Evolutionary conservation across 2,888 invertebrate species (phyloP).

Genomic region (Blera fallax): DNA sequence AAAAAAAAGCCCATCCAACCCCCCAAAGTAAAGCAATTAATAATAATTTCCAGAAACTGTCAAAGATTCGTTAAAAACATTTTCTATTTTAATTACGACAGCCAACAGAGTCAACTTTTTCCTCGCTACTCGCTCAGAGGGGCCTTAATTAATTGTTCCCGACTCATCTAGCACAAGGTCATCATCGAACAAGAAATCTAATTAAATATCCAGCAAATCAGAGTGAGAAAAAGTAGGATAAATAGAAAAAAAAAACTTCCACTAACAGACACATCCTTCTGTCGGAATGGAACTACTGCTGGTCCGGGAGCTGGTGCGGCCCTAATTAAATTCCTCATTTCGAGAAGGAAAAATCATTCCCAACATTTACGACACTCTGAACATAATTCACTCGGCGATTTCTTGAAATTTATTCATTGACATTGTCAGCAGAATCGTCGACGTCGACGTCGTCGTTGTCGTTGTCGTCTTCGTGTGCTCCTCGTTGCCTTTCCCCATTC

Average conservation of each 20-base stretch:
- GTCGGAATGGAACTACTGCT: background rate
- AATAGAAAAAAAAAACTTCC: background rate
- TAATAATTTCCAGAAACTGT: conserved; percentile 64
- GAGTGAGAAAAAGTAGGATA: conserved; percentile 3
- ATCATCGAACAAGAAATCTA: conserved; percentile 71
- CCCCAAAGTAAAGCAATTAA: conserved; percentile 44
- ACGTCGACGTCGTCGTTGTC: background rate
- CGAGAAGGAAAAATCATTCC: conserved; percentile 43
- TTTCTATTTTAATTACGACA: conserved; percentile 67
- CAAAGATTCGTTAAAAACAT: conserved; percentile 59
- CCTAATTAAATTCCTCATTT: conserved; percentile 69
- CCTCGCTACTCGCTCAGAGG: conserved; percentile 33
- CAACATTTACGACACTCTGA: conserved; percentile 61
- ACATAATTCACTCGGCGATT: conserved; percentile 70
- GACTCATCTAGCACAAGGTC: conserved; percentile 68
- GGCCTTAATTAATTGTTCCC: conserved; percentile 64
- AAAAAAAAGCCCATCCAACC: background rate
- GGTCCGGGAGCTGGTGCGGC: conserved; percentile 34
- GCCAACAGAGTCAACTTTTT: conserved; percentile 16
- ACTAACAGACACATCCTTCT: conserved; percentile 46
- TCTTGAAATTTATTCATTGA: conserved; percentile 68
- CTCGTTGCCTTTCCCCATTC: background rate
- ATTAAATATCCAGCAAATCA: conserved; percentile 65
- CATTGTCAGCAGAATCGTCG: conserved; percentile 58
- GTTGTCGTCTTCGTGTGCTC: background rate